A percentile compares a stretch with the other conserved stretches of the same genome.
These are phyloP conservation scores for Rhingia campestris DNA, from an alignment of 2,888 invertebrate species.

Conservation along the genomic window DNA sequence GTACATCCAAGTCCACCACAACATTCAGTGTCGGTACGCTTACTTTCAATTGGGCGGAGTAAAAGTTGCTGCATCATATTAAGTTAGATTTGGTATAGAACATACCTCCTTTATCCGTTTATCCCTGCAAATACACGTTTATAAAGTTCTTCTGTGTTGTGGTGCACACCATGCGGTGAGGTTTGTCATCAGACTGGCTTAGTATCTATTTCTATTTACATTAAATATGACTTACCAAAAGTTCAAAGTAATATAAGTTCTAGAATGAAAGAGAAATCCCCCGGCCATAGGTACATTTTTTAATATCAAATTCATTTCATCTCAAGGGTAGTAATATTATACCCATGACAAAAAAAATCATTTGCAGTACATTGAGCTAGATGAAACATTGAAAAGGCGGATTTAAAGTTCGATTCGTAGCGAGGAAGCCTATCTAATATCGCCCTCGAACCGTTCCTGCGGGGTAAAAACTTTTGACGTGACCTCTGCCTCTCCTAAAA, in stretches of 20 bases:
- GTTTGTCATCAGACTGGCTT: conserved; percentile 14
- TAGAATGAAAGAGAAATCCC: background rate
- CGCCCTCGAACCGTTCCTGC: background rate
- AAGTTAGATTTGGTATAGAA: background rate
- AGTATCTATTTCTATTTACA: conserved; percentile 6
- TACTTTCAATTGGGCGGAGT: background rate
- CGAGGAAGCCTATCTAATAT: conserved; percentile 1
- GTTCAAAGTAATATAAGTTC: background rate
- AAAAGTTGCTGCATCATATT: no score
- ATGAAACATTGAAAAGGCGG: conserved; percentile 18
- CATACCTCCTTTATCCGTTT: background rate
- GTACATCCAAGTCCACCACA: background rate
- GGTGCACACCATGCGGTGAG: conserved; percentile 1
- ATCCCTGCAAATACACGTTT: background rate
- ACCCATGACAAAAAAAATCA: conserved; percentile 33
- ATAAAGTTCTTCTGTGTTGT: conserved; percentile 10
- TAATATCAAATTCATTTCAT: no score
- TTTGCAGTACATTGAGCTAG: conserved; percentile 34
- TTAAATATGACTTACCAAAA: conserved; percentile 11
- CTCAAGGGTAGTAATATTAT: no score
- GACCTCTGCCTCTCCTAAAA: conserved; percentile 3
- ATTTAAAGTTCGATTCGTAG: conserved; percentile 34
- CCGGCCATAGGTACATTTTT: background rate
- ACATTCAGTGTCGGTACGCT: background rate
- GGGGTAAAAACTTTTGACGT: conserved; percentile 5